These are phyloP conservation scores for Hydrotaea cyrtoneurina DNA, from an alignment of 2,888 invertebrate genomes.

Conservation along the genomic window DNA sequence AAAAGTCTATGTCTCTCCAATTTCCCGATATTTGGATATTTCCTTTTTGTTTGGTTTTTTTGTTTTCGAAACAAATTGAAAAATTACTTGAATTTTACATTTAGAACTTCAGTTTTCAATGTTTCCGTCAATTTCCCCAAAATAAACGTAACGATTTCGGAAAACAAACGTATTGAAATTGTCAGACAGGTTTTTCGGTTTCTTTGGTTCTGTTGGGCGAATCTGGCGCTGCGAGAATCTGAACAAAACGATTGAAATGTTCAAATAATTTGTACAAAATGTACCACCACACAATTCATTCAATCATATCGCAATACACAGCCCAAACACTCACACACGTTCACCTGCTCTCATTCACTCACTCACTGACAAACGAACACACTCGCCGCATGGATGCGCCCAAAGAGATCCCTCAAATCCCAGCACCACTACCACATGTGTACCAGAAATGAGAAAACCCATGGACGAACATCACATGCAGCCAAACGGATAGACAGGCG, in stretches of 20 bases:
- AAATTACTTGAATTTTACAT: conserved; percentile 2
- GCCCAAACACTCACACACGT: conserved; percentile 22
- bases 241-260: conserved; percentile 66
- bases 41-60: not conserved
- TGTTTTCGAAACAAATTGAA: too few relatives aligned
- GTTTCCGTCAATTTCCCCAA: conserved; percentile 28
- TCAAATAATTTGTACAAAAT: conserved; percentile 64
- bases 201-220: conserved; percentile 22
- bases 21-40: not conserved
- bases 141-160: conserved; percentile 44
- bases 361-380: too few relatives aligned
- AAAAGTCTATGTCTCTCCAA: not conserved
- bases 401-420: too few relatives aligned
- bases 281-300: conserved; percentile 3
- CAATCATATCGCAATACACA: conserved; percentile 25
- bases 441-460: not conserved
- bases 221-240: conserved; percentile 54
- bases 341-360: not conserved
- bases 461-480: conserved; percentile 28
- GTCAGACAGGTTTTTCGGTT: conserved; percentile 6
- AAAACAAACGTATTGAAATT: conserved; percentile 27
- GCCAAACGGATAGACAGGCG: not conserved
- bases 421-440: not conserved
- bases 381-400: too few relatives aligned
- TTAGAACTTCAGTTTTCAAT: conserved; percentile 1